Percentiles rank a stretch among this genome's conserved stretches.
phyloP scores from a whole-genome alignment of 1,140 invertebrate genomes.

The Stegodyphus dumicola region DNA sequence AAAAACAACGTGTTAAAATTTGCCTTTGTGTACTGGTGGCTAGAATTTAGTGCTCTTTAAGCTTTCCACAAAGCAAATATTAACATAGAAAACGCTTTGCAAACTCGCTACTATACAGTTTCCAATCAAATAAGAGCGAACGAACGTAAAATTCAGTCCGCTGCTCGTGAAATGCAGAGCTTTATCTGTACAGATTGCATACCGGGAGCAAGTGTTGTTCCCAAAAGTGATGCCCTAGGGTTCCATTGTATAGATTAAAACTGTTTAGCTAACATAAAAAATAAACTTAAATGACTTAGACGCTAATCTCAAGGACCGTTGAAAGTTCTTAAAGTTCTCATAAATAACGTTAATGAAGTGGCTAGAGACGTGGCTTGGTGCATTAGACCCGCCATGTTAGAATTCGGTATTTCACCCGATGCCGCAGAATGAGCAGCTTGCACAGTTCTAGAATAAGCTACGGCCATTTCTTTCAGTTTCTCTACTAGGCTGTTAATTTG shows the following conservation, averaged over 20 bases:
- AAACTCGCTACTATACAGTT: too few relatives aligned
- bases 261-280: not conserved
- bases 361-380: constrained; percentile 83
- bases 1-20: too few relatives aligned
- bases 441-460: constrained; percentile 76
- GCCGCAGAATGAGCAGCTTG: constrained; percentile 65
- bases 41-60: too few relatives aligned
- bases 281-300: constrained; percentile 45
- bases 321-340: constrained; percentile 77
- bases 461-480: constrained; percentile 82
- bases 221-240: constrained; percentile 20
- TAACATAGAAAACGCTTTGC: too few relatives aligned
- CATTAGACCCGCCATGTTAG: constrained; percentile 72
- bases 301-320: constrained; percentile 51
- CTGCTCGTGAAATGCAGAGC: not conserved
- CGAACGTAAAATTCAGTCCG: not conserved
- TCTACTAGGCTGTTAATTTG: constrained; percentile 83
- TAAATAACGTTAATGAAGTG: constrained; percentile 81
- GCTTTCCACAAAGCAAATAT: too few relatives aligned
- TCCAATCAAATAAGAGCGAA: not conserved
- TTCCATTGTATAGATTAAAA: constrained; percentile 15
- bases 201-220: not conserved
- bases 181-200: constrained; percentile 46
- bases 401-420: constrained; percentile 70
- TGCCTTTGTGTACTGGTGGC: too few relatives aligned